phyloP scores from a whole-genome alignment of 2,888 invertebrate species.

The Sinodicranocentrus sp. region DNA sequence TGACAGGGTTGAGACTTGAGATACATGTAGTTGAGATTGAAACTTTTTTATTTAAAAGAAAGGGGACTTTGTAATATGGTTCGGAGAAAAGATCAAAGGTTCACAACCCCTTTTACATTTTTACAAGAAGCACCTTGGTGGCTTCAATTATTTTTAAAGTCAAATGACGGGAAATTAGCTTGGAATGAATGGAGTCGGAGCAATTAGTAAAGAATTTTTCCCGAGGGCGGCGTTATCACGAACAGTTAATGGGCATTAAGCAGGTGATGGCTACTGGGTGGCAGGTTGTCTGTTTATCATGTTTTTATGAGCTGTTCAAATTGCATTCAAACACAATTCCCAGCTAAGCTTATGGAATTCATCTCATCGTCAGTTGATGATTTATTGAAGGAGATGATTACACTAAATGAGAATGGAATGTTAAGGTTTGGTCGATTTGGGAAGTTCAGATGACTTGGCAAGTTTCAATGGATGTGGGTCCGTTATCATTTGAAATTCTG shows the following conservation, averaged over 20 bases:
- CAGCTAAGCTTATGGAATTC: background rate
- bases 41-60: too few relatives aligned
- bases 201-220: constrained; percentile 50
- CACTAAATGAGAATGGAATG: constrained; percentile 36
- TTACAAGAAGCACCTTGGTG: background rate
- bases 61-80: too few relatives aligned
- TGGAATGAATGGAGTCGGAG: constrained; percentile 16
- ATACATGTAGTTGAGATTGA: too few relatives aligned
- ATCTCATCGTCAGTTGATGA: constrained; percentile 19
- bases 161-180: constrained; percentile 8
- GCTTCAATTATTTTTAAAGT: background rate
- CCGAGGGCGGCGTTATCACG: constrained; percentile 31
- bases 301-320: constrained; percentile 22
- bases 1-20: constrained; percentile 15
- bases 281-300: constrained; percentile 29
- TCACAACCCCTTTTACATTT: too few relatives aligned
- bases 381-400: constrained; percentile 29
- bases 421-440: too few relatives aligned
- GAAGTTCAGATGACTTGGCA: too few relatives aligned
- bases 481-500: too few relatives aligned
- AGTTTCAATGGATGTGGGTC: too few relatives aligned
- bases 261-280: constrained; percentile 62
- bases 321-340: too few relatives aligned
- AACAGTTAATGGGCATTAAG: constrained; percentile 35
- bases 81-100: too few relatives aligned